Conservation (phyloP, 2,888 invertebrate genomes). For the Drosophila merina region DNA sequence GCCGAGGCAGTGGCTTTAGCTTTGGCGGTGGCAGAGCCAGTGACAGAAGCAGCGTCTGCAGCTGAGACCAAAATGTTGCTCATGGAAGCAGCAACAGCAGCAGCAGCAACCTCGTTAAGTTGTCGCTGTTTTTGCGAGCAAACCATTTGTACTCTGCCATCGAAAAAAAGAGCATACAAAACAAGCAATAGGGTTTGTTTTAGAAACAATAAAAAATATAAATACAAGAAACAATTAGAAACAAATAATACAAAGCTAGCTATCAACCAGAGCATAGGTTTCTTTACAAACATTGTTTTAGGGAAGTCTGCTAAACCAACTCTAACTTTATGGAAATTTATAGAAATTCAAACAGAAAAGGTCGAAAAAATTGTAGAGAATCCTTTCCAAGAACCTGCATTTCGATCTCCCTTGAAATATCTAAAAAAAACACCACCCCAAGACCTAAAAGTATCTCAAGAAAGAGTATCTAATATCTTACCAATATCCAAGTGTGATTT, state of each 20-base stretch:
- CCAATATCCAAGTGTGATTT: background rate
- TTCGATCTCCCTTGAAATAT: too few species aligned
- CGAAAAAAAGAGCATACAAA: background rate
- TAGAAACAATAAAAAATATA: background rate
- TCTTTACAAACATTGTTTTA: too few species aligned
- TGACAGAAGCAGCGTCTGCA: constrained; percentile 12
- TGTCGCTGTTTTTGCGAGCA: constrained; percentile 38
- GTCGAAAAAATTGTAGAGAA: too few species aligned
- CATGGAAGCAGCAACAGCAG: constrained; percentile 11
- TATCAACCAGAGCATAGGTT: too few species aligned
- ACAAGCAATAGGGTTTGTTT: background rate
- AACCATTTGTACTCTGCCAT: constrained; percentile 42
- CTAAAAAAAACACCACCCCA: too few species aligned
- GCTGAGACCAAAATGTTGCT: constrained; percentile 19
- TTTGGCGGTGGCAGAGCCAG: constrained; percentile 6
- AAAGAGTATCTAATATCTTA: background rate
- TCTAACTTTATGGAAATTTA: too few species aligned
- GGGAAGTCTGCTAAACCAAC: too few species aligned
- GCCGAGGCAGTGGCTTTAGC: background rate
- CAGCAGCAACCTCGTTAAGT: constrained; percentile 33
- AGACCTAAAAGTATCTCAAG: too few species aligned
- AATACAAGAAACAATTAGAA: background rate
- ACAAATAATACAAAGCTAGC: too few species aligned
- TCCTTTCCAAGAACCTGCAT: too few species aligned
- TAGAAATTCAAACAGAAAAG: too few species aligned